Evolutionary conservation across 2,797 vertebrate genomes (phyloP).

Genomic region (Bovichtus variegatus): DNA sequence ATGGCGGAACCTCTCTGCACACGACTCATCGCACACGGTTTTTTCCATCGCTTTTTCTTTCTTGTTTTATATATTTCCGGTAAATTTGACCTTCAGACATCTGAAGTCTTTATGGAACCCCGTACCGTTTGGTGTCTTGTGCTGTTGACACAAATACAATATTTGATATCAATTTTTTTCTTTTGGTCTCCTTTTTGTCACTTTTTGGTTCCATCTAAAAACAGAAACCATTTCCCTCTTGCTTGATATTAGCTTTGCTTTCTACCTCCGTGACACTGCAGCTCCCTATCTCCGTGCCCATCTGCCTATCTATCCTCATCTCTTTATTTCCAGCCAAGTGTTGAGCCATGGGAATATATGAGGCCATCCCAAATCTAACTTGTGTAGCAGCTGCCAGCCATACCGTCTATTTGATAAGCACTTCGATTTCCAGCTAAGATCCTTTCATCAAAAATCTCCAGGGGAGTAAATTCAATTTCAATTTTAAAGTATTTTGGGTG

Average conservation of each 20-base stretch:
- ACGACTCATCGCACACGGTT: not conserved
- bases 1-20: not conserved
- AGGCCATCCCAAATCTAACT: conserved; percentile 65
- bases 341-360: conserved; percentile 55
- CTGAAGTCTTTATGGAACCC: not conserved
- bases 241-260: conserved; percentile 29
- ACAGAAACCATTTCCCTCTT: not conserved
- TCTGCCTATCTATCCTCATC: conserved; percentile 58
- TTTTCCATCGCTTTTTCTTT: not conserved
- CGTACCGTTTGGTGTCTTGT: not conserved
- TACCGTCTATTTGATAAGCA: conserved; percentile 67
- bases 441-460: conserved; percentile 78
- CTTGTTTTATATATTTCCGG: not conserved
- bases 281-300: conserved; percentile 38
- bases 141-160: not conserved
- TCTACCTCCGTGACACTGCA: conserved; percentile 11
- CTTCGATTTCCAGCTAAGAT: conserved; percentile 73
- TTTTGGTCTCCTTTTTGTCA: not conserved
- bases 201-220: not conserved
- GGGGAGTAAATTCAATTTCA: conserved; percentile 79
- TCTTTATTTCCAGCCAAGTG: conserved; percentile 60
- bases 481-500: conserved; percentile 75
- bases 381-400: conserved; percentile 60
- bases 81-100: not conserved
- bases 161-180: not conserved